Evolutionary conservation across 2,797 vertebrate genomes (phyloP).

Genomic region (Myotis vivesi): DNA sequence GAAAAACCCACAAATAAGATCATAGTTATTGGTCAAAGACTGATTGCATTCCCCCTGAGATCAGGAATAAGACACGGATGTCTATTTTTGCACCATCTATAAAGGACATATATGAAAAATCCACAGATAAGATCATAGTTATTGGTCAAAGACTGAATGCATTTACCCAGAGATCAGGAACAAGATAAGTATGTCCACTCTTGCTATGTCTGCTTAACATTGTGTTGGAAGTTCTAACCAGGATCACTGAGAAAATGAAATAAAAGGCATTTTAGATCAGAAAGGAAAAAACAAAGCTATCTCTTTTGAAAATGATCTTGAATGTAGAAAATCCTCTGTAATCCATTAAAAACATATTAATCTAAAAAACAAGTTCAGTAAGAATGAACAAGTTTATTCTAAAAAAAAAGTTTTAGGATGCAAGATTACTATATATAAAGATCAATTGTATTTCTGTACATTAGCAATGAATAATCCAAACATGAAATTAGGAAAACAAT

Average conservation of each 20-base stretch:
- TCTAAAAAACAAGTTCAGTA: background rate
- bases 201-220: background rate
- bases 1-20: too few relatives aligned
- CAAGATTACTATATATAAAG: conserved; percentile 8
- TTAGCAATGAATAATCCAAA: background rate
- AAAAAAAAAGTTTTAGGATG: background rate
- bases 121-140: background rate
- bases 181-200: background rate
- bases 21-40: too few relatives aligned
- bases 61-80: too few relatives aligned
- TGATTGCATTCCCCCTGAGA: too few relatives aligned
- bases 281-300: background rate
- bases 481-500: conserved; percentile 16
- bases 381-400: background rate
- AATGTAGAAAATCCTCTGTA: conserved; percentile 6
- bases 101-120: background rate
- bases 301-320: background rate
- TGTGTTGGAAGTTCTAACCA: background rate
- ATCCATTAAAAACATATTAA: background rate
- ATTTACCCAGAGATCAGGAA: background rate
- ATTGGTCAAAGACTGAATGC: background rate
- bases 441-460: background rate
- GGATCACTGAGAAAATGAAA: background rate
- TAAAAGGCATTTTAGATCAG: background rate
- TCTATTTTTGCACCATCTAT: too few relatives aligned